Evolutionary conservation across 2,888 invertebrate species (phyloP), one percentile per base, ranked within the genome.

Genomic region (Polymixis lichenea): DNA sequence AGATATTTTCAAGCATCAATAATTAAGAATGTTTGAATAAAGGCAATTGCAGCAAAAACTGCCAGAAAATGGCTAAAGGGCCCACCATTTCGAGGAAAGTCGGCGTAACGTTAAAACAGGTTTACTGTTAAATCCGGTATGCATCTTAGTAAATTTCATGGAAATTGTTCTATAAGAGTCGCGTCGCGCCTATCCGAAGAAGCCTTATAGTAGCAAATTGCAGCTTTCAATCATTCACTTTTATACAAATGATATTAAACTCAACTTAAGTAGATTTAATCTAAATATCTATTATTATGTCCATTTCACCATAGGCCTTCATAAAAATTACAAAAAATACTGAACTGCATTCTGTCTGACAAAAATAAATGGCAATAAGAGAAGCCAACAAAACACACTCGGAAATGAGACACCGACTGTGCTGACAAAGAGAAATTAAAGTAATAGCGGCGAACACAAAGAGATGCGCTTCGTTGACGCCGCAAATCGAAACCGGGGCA

Each of bases 401-500:
- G 82, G 78, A 83, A 87, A 87, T 89, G 78, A 84, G 80, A 75
- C 80, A 75, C 58, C 60, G 56, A 71, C 75, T 28, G 71, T 32
- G 73, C 72, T 83, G 84, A 83, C 89, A 86, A 84, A 89, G 82
- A 86, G 78, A 89, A 91, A 90, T 91, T 89, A 88, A 90, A 91
- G 86, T 87, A 82, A 89, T 83, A 86, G 83, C 72, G 68, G 72
- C 70, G 74, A 81, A 81, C 84, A 82, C 78, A 64, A 80, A 86
- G 80, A 53, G 77, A 71, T 62, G 68, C 80, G 77, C 75, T 82
- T 71, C 75, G 80, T 80, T 84, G 86, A 81, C 80, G 84, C 86
- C 88, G 86, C 90, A 92, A 91, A 92, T 92, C 88, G 90, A 89
- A 89, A 89, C 91, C 90, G 78, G 75, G 32, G 11, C 53, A 55